phyloP scores from a whole-genome alignment of 1,140 invertebrate genomes.

The Magallana gigas region DNA sequence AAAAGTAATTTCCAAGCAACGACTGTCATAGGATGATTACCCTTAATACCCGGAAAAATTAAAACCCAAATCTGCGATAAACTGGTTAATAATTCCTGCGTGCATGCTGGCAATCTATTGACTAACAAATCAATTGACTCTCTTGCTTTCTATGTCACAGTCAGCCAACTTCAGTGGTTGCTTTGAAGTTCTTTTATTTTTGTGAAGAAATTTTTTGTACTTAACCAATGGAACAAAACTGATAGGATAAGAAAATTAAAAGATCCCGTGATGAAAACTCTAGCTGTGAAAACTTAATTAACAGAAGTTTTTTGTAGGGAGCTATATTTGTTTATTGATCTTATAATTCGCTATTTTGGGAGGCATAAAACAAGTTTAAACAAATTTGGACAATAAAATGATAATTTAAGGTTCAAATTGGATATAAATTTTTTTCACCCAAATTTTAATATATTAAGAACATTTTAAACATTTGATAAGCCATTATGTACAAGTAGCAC shows the following conservation, averaged over 20 bases:
- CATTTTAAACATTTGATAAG: too few species aligned
- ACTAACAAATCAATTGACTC: conserved; percentile 16
- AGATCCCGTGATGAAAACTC: conserved; percentile 2
- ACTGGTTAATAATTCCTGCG: conserved; percentile 16
- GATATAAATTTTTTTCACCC: too few species aligned
- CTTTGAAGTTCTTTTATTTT: conserved; percentile 1
- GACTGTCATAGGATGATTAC: conserved; percentile 13
- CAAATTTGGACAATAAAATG: too few species aligned
- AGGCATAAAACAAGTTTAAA: too few species aligned
- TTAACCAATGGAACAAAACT: conserved; percentile 11
- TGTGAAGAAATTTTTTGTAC: neutral
- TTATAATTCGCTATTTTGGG: too few species aligned
- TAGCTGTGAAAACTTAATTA: conserved; percentile 36
- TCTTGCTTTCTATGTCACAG: conserved; percentile 4
- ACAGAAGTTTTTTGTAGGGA: neutral
- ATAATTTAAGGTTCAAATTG: too few species aligned
- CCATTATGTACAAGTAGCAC: too few species aligned
- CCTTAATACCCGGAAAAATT: conserved; percentile 34
- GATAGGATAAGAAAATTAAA: neutral
- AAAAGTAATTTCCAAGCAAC: neutral
- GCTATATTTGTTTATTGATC: conserved; percentile 6
- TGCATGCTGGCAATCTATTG: conserved; percentile 20
- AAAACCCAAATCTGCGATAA: conserved; percentile 23
- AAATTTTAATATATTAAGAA: too few species aligned
- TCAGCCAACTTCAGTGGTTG: neutral